Evolutionary conservation across 2,888 invertebrate species (phyloP).

Genomic region (Luperina nickerlii): DNA sequence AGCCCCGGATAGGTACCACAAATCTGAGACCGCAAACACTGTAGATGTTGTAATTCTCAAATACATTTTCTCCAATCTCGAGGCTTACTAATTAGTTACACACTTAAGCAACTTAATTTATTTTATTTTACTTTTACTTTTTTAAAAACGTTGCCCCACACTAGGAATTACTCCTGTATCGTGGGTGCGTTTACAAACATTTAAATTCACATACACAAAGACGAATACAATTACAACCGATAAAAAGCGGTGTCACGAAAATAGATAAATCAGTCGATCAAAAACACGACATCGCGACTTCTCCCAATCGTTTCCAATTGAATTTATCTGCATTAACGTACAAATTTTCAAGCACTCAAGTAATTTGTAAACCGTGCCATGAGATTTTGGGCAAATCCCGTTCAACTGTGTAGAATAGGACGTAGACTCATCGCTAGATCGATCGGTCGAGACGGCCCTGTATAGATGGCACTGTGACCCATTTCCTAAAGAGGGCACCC

Average conservation of each 20-base stretch:
- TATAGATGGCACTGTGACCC: slow-evolving; percentile 83
- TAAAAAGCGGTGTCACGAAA: slow-evolving; percentile 24
- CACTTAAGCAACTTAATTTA: slow-evolving; percentile 29
- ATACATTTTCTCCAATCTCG: slow-evolving; percentile 11
- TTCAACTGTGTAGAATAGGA: slow-evolving; percentile 54
- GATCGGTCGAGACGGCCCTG: slow-evolving; percentile 72
- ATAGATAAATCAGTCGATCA: slow-evolving; percentile 54
- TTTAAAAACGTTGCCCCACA: too few relatives aligned
- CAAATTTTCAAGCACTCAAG: slow-evolving; percentile 64
- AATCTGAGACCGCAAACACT: slow-evolving; percentile 4
- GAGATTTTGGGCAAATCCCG: slow-evolving; percentile 62
- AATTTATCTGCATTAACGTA: slow-evolving; percentile 61
- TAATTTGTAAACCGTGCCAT: slow-evolving; percentile 66
- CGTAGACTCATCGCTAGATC: slow-evolving; percentile 73
- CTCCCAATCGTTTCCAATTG: slow-evolving; percentile 56
- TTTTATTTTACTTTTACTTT: too few relatives aligned
- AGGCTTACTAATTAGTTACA: slow-evolving; percentile 9
- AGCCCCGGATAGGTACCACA: not conserved
- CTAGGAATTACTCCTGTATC: too few relatives aligned
- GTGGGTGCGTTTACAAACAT: too few relatives aligned
- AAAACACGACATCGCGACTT: slow-evolving; percentile 50
- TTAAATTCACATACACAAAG: too few relatives aligned
- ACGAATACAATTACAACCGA: slow-evolving; percentile 27
- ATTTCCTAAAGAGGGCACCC: slow-evolving; percentile 80
- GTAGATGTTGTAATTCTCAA: slow-evolving; percentile 11